Percentiles rank a stretch among this genome's conserved stretches.
These are phyloP conservation scores for Lepidocolaptes lacrymiger DNA, from an alignment of 2,797 vertebrate species.

Conservation along the genomic window DNA sequence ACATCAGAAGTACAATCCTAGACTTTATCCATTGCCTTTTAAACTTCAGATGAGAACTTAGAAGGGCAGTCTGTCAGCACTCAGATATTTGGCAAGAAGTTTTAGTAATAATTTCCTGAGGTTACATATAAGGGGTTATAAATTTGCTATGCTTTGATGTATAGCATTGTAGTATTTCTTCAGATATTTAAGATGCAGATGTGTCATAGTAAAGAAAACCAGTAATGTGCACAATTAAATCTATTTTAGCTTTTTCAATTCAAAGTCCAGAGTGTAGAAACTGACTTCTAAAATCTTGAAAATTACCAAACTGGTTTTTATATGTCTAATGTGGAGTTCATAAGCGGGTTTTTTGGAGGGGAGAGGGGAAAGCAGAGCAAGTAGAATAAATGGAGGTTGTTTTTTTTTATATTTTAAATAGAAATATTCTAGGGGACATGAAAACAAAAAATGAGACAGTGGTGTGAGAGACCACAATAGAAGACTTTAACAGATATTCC, in stretches of 20 bases:
- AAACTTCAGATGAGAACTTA: conserved; percentile 37
- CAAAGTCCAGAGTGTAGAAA: background rate
- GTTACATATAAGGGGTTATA: conserved; percentile 46
- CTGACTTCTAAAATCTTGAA: background rate
- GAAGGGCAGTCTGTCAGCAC: conserved; percentile 44
- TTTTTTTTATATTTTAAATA: background rate
- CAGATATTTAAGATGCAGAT: conserved; percentile 24
- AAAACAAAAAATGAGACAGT: background rate
- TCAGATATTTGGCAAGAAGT: conserved; percentile 50
- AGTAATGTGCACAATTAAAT: background rate
- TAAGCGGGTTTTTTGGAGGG: background rate
- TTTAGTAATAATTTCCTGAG: conserved; percentile 56
- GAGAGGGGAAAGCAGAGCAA: background rate
- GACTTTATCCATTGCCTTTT: conserved; percentile 34
- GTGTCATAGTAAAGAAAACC: background rate
- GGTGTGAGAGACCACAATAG: background rate
- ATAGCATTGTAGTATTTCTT: conserved; percentile 23
- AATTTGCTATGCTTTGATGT: conserved; percentile 59
- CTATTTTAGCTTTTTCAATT: background rate
- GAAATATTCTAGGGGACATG: background rate
- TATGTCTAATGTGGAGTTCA: background rate
- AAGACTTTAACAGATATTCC: background rate
- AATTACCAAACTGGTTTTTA: background rate
- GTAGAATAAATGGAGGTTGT: background rate
- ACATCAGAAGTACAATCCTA: conserved; percentile 37